Evolutionary conservation across 2,888 invertebrate genomes (phyloP).

Genomic region (Cetonia aurata): DNA sequence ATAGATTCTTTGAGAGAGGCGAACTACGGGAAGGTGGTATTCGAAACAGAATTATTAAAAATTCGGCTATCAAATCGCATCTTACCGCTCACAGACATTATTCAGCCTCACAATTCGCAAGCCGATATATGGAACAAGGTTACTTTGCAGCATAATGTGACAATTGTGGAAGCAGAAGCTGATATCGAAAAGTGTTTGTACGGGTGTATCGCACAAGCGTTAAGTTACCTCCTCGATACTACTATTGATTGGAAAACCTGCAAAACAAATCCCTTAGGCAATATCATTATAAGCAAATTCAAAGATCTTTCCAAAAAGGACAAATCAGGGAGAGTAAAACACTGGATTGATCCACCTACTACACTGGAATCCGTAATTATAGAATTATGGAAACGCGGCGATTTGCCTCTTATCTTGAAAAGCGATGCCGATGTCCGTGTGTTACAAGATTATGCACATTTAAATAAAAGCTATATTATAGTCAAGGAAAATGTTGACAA

Average conservation of each 20-base stretch:
- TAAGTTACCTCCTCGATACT: not conserved
- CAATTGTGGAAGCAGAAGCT: not conserved
- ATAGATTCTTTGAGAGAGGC: not conserved
- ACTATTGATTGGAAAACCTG: not conserved
- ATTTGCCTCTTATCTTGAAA: not conserved
- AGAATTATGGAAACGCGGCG: not conserved
- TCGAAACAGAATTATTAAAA: conserved; percentile 16
- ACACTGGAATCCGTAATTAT: not conserved
- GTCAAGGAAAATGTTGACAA: not conserved
- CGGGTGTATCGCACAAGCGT: not conserved
- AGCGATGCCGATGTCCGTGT: not conserved
- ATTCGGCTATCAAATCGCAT: conserved; percentile 2
- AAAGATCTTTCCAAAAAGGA: too few relatives aligned
- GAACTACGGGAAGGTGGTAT: not conserved
- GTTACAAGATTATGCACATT: not conserved
- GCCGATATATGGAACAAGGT: not conserved
- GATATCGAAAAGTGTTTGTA: not conserved
- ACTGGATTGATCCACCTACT: too few relatives aligned
- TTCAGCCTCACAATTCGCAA: not conserved
- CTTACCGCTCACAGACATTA: not conserved
- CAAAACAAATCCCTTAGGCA: too few relatives aligned
- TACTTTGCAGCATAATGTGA: not conserved
- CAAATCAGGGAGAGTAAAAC: too few relatives aligned
- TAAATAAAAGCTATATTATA: not conserved
- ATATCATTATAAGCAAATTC: too few relatives aligned